A percentile compares a stretch with the other conserved stretches of the same genome.
phyloP scores from a whole-genome alignment of 2,888 invertebrate genomes.

The Andrena flavipes region DNA sequence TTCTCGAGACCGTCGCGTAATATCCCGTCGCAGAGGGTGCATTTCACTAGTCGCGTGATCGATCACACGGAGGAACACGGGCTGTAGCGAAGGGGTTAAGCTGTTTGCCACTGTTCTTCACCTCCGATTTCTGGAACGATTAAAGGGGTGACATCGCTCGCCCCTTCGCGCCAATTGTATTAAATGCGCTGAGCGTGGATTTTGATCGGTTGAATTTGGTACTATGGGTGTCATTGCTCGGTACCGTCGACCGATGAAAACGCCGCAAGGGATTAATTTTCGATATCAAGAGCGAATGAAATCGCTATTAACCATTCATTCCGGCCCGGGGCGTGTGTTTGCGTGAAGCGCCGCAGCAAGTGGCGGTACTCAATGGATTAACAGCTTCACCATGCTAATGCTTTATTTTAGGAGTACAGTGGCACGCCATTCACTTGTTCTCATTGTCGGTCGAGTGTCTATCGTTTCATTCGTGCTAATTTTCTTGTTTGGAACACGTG shows the following conservation, averaged over 20 bases:
- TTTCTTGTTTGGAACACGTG: neutral
- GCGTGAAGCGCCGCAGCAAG: conserved; percentile 29
- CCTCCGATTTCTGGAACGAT: neutral
- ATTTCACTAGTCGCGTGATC: conserved; percentile 33
- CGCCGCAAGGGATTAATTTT: neutral
- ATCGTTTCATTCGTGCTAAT: neutral
- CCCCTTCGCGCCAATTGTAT: no score
- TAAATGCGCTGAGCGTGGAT: no score
- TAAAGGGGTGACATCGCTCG: neutral
- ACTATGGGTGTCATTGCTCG: no score
- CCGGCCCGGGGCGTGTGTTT: conserved; percentile 11
- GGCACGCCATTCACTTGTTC: neutral
- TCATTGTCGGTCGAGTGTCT: no score
- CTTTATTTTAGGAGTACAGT: neutral
- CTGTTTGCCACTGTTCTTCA: neutral
- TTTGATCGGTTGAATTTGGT: no score
- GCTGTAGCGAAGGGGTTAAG: neutral
- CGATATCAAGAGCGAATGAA: conserved; percentile 13
- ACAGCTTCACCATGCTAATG: neutral
- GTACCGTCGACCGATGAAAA: neutral
- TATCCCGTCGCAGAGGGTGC: conserved; percentile 7
- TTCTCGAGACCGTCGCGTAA: neutral
- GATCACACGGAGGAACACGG: conserved; percentile 10
- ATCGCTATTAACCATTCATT: conserved; percentile 36
- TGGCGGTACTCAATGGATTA: neutral